These are phyloP conservation scores for Zoanthus sansibaricus DNA, from an alignment of 92 coral and sea anemone genomes.

Conservation along the genomic window DNA sequence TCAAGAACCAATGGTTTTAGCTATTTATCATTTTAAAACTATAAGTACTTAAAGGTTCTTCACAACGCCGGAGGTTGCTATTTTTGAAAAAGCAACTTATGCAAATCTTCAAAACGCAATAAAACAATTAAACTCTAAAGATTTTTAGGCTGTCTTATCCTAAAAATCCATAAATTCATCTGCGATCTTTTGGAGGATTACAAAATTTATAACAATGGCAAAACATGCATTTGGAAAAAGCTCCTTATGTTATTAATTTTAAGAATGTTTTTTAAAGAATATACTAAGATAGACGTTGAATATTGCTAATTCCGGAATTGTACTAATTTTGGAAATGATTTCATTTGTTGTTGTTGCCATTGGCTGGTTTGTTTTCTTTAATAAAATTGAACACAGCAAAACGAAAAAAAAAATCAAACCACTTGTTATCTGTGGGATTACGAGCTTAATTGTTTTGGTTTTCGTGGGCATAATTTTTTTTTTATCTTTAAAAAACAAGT, in stretches of 20 bases:
- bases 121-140: neutral
- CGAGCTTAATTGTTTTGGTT: too few relatives aligned
- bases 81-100: neutral
- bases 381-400: neutral
- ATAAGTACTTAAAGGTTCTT: slow-evolving; percentile 7
- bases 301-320: neutral
- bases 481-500: too few relatives aligned
- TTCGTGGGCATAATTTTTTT: too few relatives aligned
- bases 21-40: neutral
- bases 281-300: neutral
- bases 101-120: too few relatives aligned
- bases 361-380: neutral
- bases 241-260: neutral
- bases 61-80: slow-evolving; percentile 22
- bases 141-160: neutral
- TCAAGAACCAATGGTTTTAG: slow-evolving; percentile 4
- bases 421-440: neutral
- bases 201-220: too few relatives aligned
- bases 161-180: neutral
- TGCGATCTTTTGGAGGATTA: neutral
- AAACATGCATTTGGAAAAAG: neutral
- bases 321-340: neutral
- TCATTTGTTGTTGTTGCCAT: neutral
- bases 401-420: neutral
- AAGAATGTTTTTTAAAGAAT: neutral